These are phyloP conservation scores for Syngnathus rostellatus DNA, from an alignment of 2,797 vertebrate genomes.

Conservation along the genomic window DNA sequence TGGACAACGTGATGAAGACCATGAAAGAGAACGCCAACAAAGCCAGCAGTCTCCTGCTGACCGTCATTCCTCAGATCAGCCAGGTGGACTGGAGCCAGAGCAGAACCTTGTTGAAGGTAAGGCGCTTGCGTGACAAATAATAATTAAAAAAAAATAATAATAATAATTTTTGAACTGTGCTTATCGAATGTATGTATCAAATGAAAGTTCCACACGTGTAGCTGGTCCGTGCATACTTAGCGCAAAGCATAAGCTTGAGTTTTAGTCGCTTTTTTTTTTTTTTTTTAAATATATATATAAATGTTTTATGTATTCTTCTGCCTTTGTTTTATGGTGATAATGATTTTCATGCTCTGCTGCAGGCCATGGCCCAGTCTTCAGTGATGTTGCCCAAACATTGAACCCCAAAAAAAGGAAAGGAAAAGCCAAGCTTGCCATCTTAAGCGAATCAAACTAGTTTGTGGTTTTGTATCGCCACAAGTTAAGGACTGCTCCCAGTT, in stretches of 20 bases:
- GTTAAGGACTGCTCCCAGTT: neutral
- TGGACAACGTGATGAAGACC: slow-evolving; percentile 91
- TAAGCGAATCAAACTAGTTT: neutral
- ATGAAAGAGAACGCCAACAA: slow-evolving; percentile 97
- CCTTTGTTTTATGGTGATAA: neutral
- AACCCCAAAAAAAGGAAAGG: slow-evolving; percentile 12
- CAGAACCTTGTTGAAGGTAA: slow-evolving; percentile 77
- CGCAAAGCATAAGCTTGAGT: no score
- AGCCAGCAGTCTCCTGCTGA: slow-evolving; percentile 90
- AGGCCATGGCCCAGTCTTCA: slow-evolving; percentile 77
- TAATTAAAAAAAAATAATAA: no score
- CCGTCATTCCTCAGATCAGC: slow-evolving; percentile 84
- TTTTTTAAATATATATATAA: neutral
- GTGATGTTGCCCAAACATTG: slow-evolving; percentile 85
- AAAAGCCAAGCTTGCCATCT: neutral
- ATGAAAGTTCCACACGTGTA: no score
- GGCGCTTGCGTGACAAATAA: slow-evolving; percentile 15
- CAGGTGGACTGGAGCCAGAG: slow-evolving; percentile 86
- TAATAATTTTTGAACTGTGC: no score
- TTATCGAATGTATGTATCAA: no score
- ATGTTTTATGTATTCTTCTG: no score
- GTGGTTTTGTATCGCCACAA: neutral
- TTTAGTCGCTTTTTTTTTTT: no score
- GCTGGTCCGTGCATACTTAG: no score
- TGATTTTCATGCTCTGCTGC: slow-evolving; percentile 21